Base-by-base conservation (phyloP, 2,888 invertebrate species). In the Dendrolimus pini region DNA sequence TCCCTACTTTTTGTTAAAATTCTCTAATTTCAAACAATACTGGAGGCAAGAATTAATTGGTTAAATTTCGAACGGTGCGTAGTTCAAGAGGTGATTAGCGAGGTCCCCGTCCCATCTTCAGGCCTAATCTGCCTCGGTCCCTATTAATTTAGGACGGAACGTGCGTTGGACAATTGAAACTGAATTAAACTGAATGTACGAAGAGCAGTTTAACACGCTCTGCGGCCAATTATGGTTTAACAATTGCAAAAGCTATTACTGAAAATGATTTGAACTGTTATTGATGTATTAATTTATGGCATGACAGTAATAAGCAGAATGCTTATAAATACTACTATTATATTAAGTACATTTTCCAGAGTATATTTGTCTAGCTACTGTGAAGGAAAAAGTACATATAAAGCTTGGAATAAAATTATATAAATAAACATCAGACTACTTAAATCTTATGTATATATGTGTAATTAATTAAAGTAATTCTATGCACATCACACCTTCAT, bases 131-230 rank as follows among this genome's bases (percentile, higher is more conserved):
- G 64, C 65, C 67, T 67, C 53, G 55, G 54, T 77, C 75, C 75
- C 81, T 78, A 82, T 83, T 84, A 83, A 83, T 80, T 78, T 77
- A 61, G 60, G 63, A 80, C 80, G 75, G 83, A 78, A 82, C 82
- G 82, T 77, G 81, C 70, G 68, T 68, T 61, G 77, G 78, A 83
- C 82, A 83, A 84, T 82, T 78, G 63, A 59, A 63, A 61, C 60
- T 60, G 65, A 89, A 86, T 78, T 62, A 59, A 63, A 61, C 60
- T 60, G 65, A 89, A 86, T 85, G 70, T 75, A 72, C 78, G 69
- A 77, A 77, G 75, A 75, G 75, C 75, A 76, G 70, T 76, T 82
- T 78, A 79, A 82, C 81, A 81, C 80, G 79, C 81, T 82, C 78
- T 77, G 81, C 63, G 80, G 80, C 80, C 82, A 85, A 87, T 86